Evolutionary conservation across 92 coral and sea anemone species (phyloP).

Genomic region (Umimayanthus chanpuru): DNA sequence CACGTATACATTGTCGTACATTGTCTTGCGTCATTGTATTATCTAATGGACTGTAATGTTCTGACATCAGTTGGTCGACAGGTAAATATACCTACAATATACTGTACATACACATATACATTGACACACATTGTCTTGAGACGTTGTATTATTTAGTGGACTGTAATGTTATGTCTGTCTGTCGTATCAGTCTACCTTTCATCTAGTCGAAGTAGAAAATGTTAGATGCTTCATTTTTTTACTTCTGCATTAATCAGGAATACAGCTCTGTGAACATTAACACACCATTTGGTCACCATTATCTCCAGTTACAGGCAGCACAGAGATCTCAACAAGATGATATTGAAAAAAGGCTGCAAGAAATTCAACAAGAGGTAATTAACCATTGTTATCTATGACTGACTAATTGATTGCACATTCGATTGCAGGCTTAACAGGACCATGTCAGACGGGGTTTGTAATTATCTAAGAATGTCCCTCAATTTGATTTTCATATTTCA

Average conservation of each 20-base stretch:
- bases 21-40: background rate
- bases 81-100: too few relatives aligned
- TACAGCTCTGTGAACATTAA: too few relatives aligned
- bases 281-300: background rate
- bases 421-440: background rate
- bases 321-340: conserved; percentile 89
- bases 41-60: background rate
- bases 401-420: conserved; percentile 29
- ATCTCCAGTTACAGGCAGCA: conserved; percentile 78
- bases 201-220: too few relatives aligned
- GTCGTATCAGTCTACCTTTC: too few relatives aligned
- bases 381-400: background rate
- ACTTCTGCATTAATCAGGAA: too few relatives aligned
- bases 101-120: too few relatives aligned
- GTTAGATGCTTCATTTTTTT: too few relatives aligned
- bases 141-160: too few relatives aligned
- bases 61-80: too few relatives aligned
- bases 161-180: background rate
- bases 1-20: background rate
- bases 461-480: too few relatives aligned
- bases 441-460: background rate
- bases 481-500: too few relatives aligned
- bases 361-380: conserved; percentile 85
- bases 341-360: conserved; percentile 78
- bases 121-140: too few relatives aligned